Conservation (phyloP, 2,888 invertebrate species). For the Dasypolia templi region DNA sequence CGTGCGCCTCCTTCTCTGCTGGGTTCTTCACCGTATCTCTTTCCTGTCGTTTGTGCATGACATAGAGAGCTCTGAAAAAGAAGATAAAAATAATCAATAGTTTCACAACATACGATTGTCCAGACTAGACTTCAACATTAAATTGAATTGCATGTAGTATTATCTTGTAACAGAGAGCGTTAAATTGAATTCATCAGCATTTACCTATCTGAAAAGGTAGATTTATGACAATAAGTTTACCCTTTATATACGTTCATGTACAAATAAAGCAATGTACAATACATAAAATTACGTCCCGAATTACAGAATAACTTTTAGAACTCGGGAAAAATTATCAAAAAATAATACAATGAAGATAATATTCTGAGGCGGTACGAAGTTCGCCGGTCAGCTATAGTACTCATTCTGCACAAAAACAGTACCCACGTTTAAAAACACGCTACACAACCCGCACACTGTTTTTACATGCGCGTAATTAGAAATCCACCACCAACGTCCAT, state of each 20-base stretch:
- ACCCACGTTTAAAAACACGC: not conserved
- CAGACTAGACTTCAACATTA: not conserved
- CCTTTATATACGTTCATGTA: not conserved
- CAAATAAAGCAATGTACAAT: not conserved
- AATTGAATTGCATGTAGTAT: not conserved
- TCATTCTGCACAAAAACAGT: not conserved
- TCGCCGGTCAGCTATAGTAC: too few species aligned
- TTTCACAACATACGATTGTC: not conserved
- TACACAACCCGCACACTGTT: not conserved
- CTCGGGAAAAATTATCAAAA: too few species aligned
- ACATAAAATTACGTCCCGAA: too few species aligned
- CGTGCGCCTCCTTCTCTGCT: constrained; percentile 78
- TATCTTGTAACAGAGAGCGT: not conserved
- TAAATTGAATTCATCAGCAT: not conserved
- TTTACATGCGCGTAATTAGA: constrained; percentile 28
- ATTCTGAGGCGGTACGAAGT: too few species aligned
- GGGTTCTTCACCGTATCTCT: constrained; percentile 80
- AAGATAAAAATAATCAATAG: not conserved
- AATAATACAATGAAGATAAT: too few species aligned
- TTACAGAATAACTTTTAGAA: too few species aligned
- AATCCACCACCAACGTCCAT: constrained; percentile 46
- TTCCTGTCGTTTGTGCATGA: constrained; percentile 76
- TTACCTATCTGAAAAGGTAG: not conserved
- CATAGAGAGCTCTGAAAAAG: constrained; percentile 83
- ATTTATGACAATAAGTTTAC: not conserved